phyloP scores from a whole-genome alignment of 1,140 invertebrate species.

The Drosophila watanabei region DNA sequence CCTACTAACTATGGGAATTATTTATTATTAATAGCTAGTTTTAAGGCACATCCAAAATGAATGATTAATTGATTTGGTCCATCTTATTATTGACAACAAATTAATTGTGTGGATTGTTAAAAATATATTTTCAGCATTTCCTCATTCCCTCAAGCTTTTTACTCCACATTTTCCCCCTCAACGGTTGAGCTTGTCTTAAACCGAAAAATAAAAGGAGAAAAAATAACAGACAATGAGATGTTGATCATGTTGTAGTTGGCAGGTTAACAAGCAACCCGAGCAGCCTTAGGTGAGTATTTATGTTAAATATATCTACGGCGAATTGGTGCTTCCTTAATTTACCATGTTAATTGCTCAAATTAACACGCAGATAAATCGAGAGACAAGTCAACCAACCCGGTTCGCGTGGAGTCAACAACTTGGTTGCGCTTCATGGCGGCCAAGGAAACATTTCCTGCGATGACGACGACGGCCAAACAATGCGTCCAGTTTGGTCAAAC shows the following conservation, averaged over 20 bases:
- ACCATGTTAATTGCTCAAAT: slow-evolving; percentile 70
- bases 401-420: slow-evolving; percentile 32
- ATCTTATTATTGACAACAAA: slow-evolving; percentile 4
- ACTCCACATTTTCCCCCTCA: slow-evolving; percentile 11
- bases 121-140: slow-evolving; percentile 15
- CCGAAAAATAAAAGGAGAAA: slow-evolving; percentile 23
- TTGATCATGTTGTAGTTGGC: slow-evolving; percentile 59
- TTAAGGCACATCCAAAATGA: background rate
- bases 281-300: slow-evolving; percentile 52
- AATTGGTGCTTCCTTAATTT: slow-evolving; percentile 71
- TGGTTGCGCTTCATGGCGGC: slow-evolving; percentile 52
- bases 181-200: slow-evolving; percentile 21
- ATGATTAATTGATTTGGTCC: slow-evolving; percentile 30
- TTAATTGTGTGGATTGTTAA: slow-evolving; percentile 18
- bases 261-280: slow-evolving; percentile 52
- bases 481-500: slow-evolving; percentile 43
- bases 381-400: slow-evolving; percentile 49
- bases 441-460: slow-evolving; percentile 45
- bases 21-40: slow-evolving; percentile 1
- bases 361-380: slow-evolving; percentile 70
- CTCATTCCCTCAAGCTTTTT: slow-evolving; percentile 21
- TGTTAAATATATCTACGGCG: slow-evolving; percentile 47
- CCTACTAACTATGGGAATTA: background rate
- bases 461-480: slow-evolving; percentile 34
- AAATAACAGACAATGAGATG: slow-evolving; percentile 44